phyloP scores from a whole-genome alignment of 1,140 invertebrate species.

The Hesperophylax magnus region DNA sequence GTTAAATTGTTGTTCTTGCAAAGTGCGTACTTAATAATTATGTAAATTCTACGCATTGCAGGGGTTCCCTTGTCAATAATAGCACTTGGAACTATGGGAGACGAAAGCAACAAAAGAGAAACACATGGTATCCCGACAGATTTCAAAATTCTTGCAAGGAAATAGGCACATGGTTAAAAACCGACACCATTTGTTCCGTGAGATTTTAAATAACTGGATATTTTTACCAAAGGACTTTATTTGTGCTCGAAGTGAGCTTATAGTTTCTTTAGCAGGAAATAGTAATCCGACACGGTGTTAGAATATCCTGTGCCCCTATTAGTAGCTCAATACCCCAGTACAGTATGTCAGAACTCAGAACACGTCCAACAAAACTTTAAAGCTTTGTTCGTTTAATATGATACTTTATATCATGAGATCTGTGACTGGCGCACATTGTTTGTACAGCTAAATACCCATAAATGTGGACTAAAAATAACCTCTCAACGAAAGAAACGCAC shows the following conservation, averaged over 20 bases:
- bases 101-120: constrained; percentile 5
- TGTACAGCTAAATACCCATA: no score
- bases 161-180: not conserved
- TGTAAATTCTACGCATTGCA: no score
- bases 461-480: no score
- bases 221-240: not conserved
- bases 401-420: constrained; percentile 15
- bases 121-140: constrained; percentile 7
- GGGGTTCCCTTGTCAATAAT: no score
- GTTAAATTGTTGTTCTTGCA: no score
- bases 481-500: no score
- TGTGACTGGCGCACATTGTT: no score
- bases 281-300: constrained; percentile 48
- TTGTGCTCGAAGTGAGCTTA: not conserved
- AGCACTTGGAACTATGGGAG: not conserved
- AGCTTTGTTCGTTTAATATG: constrained; percentile 16
- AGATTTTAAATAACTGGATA: not conserved
- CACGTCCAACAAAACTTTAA: not conserved
- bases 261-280: constrained; percentile 37
- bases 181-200: not conserved
- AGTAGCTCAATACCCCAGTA: constrained; percentile 26
- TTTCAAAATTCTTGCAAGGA: not conserved
- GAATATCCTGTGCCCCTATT: constrained; percentile 45
- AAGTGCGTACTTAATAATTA: no score
- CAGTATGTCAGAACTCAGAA: constrained; percentile 13